Percentiles rank a stretch among this genome's conserved stretches.
phyloP scores from a whole-genome alignment of 1,140 invertebrate genomes.

The Thalassaphorura encarpata region DNA sequence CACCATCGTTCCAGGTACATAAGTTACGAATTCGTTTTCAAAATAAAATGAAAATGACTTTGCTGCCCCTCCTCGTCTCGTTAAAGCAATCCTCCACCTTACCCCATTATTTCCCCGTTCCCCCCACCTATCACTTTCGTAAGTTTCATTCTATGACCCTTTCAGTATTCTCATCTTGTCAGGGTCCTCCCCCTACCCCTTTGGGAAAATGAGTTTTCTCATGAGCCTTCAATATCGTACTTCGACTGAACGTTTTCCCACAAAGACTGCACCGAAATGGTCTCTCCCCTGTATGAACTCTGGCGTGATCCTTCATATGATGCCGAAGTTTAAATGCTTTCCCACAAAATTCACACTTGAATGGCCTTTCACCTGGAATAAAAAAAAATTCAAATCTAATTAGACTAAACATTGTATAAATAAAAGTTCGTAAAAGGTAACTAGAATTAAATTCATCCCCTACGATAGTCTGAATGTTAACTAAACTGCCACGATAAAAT shows the following conservation, averaged over 20 bases:
- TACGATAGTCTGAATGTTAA: no score
- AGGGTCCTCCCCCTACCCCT: slow-evolving; percentile 20
- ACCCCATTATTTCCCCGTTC: background rate
- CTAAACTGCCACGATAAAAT: no score
- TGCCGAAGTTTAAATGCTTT: slow-evolving; percentile 61
- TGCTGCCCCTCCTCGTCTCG: background rate
- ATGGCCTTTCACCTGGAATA: slow-evolving; percentile 69
- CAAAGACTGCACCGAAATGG: slow-evolving; percentile 78
- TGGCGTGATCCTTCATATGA: slow-evolving; percentile 87
- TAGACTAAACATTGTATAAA: no score
- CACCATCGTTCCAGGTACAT: no score
- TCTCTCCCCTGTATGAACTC: slow-evolving; percentile 47
- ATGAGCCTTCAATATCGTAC: slow-evolving; percentile 79
- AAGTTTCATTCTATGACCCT: background rate
- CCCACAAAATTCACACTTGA: slow-evolving; percentile 28
- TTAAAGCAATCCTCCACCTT: background rate
- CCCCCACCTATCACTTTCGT: background rate
- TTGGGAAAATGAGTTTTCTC: slow-evolving; percentile 86
- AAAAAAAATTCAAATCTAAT: no score
- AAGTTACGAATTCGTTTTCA: no score
- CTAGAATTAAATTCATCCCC: no score
- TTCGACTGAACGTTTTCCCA: slow-evolving; percentile 78
- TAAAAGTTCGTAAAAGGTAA: no score
- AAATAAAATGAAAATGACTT: background rate
- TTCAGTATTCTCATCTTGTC: background rate